Percentiles rank a stretch among this genome's conserved stretches.
phyloP scores from a whole-genome alignment of 2,888 invertebrate species.

The Tupiocoris notatus region DNA sequence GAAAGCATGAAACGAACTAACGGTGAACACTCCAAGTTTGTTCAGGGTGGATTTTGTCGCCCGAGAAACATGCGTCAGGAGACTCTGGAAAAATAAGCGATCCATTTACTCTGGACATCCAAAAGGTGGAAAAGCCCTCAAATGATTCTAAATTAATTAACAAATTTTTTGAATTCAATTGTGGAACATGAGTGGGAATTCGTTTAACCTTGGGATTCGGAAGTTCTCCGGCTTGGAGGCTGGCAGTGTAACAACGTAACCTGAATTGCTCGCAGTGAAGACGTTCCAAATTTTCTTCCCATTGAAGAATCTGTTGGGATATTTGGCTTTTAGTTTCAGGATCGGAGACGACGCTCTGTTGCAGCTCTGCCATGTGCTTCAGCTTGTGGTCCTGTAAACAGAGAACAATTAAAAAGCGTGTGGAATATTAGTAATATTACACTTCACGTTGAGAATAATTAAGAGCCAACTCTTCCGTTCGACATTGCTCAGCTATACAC shows the following conservation, averaged over 20 bases:
- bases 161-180: no score
- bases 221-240: slow-evolving; percentile 89
- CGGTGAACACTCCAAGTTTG: slow-evolving; percentile 94
- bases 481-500: no score
- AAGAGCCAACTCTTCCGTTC: no score
- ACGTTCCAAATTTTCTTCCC: slow-evolving; percentile 95
- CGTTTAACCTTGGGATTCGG: slow-evolving; percentile 89
- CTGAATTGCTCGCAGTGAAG: slow-evolving; percentile 96
- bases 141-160: no score
- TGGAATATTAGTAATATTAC: no score
- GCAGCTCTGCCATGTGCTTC: slow-evolving; percentile 98
- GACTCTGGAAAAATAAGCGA: slow-evolving; percentile 65
- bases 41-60: slow-evolving; percentile 92
- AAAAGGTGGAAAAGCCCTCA: no score
- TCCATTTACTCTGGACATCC: neutral
- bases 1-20: slow-evolving; percentile 96
- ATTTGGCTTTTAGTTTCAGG: slow-evolving; percentile 89
- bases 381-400: slow-evolving; percentile 86
- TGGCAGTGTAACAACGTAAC: slow-evolving; percentile 94
- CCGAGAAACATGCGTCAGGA: slow-evolving; percentile 91
- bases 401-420: neutral
- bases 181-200: neutral
- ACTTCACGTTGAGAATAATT: no score
- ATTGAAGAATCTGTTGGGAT: slow-evolving; percentile 88
- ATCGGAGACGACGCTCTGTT: slow-evolving; percentile 93